Evolutionary conservation across 2,113 vertebrate genomes (phyloP).

Genomic region (Ornithorhynchus anatinus): DNA sequence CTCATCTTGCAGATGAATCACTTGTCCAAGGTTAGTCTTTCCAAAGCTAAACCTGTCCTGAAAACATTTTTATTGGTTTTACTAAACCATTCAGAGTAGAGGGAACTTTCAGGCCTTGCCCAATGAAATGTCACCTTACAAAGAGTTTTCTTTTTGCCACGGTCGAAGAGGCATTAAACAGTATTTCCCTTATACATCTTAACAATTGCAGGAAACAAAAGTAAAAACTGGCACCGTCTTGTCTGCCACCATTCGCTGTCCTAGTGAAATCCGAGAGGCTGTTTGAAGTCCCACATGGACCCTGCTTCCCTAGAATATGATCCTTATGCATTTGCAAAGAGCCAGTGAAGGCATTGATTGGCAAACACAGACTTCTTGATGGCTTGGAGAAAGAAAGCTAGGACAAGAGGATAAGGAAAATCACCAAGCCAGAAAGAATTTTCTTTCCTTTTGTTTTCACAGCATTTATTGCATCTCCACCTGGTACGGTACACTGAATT

Average conservation of each 20-base stretch:
- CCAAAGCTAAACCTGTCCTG: background rate
- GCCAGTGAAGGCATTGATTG: background rate
- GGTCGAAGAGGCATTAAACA: too few relatives aligned
- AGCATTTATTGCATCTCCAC: too few relatives aligned
- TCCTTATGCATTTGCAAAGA: background rate
- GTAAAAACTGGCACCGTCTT: background rate
- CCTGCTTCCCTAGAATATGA: background rate
- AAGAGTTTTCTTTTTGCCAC: too few relatives aligned
- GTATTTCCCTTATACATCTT: too few relatives aligned
- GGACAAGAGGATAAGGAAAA: too few relatives aligned
- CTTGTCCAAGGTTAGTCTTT: background rate
- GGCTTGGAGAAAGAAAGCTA: too few relatives aligned
- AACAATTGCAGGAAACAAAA: too few relatives aligned
- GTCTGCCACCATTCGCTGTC: background rate
- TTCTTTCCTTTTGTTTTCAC: too few relatives aligned
- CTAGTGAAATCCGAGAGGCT: background rate
- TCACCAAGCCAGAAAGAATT: too few relatives aligned
- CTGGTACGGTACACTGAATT: too few relatives aligned
- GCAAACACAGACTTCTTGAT: background rate
- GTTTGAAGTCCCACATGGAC: background rate
- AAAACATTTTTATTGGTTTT: background rate
- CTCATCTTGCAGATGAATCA: too few relatives aligned
- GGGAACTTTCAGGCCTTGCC: background rate
- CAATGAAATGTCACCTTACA: too few relatives aligned
- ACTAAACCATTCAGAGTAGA: background rate